These are phyloP conservation scores for Donacobius atricapilla DNA, from an alignment of 2,113 vertebrate genomes.

Conservation along the genomic window DNA sequence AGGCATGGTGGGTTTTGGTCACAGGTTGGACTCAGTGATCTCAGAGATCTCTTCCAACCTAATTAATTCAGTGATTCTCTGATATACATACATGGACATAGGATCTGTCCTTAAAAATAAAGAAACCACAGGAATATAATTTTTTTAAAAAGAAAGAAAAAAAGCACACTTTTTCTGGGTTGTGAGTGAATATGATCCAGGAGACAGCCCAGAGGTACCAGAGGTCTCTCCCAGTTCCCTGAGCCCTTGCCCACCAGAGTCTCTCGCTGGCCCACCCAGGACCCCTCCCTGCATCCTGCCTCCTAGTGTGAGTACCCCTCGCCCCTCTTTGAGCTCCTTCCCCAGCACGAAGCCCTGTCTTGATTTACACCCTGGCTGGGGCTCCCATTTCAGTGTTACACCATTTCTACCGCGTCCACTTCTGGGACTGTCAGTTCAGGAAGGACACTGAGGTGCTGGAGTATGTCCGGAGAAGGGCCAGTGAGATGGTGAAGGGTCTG, in stretches of 20 bases:
- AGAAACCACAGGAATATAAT: neutral
- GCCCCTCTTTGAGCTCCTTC: neutral
- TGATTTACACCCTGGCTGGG: rapidly evolving
- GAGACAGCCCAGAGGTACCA: too few relatives aligned
- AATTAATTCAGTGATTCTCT: neutral
- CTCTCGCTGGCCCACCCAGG: rapidly evolving
- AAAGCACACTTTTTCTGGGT: too few relatives aligned
- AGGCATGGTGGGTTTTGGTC: neutral
- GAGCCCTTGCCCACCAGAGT: rapidly evolving
- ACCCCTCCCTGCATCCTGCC: too few relatives aligned
- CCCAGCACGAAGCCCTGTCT: rapidly evolving
- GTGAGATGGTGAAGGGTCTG: neutral
- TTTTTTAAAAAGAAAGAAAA: neutral
- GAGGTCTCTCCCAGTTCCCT: too few relatives aligned
- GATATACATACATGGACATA: neutral
- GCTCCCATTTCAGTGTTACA: neutral
- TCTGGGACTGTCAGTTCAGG: neutral
- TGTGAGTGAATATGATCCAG: neutral
- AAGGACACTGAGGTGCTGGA: neutral
- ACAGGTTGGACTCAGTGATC: neutral
- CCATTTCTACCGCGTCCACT: rapidly evolving
- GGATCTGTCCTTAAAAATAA: neutral
- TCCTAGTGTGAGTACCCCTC: rapidly evolving
- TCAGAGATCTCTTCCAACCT: neutral
- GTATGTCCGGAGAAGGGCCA: neutral